Conservation (phyloP, 1,140 invertebrate species). For the Drosophila nigromelanica region DNA sequence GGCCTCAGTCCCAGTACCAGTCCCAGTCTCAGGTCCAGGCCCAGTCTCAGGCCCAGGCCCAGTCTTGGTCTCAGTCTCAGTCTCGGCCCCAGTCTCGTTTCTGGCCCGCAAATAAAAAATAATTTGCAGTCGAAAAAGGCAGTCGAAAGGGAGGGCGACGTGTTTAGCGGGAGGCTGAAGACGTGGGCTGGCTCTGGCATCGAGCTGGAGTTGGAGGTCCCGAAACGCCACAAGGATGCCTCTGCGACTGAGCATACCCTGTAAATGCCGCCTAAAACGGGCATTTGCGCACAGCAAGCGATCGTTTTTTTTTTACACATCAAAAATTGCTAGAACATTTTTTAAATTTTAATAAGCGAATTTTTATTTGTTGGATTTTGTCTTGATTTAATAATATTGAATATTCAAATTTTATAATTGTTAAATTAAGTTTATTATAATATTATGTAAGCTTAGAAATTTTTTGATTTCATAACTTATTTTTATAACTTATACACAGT, state of each 20-base stretch:
- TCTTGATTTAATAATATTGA: not conserved
- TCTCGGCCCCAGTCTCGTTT: conserved; percentile 19
- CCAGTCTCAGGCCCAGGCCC: not conserved
- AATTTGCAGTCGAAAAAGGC: conserved; percentile 79
- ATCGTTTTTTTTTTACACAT: not conserved
- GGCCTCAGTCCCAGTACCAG: conserved; percentile 17
- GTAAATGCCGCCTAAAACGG: not conserved
- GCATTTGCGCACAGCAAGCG: too few relatives aligned
- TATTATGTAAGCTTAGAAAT: too few relatives aligned
- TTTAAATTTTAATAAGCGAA: too few relatives aligned
- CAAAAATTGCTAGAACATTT: too few relatives aligned
- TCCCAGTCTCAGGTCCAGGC: not conserved
- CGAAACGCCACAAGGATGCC: not conserved
- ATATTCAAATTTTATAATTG: too few relatives aligned
- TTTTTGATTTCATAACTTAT: too few relatives aligned
- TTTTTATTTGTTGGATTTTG: too few relatives aligned
- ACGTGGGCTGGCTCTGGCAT: conserved; percentile 16
- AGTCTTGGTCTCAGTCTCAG: not conserved
- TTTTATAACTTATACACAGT: too few relatives aligned
- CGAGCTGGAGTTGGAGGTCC: conserved; percentile 4
- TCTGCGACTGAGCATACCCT: conserved; percentile 4
- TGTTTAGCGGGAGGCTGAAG: not conserved
- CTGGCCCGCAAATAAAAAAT: conserved; percentile 74
- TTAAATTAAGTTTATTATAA: too few relatives aligned
- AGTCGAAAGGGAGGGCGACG: conserved; percentile 2